A percentile compares a stretch with the other conserved stretches of the same genome.
Conservation (phyloP, 2,888 invertebrate species). For the Heliconius charithonia region DNA sequence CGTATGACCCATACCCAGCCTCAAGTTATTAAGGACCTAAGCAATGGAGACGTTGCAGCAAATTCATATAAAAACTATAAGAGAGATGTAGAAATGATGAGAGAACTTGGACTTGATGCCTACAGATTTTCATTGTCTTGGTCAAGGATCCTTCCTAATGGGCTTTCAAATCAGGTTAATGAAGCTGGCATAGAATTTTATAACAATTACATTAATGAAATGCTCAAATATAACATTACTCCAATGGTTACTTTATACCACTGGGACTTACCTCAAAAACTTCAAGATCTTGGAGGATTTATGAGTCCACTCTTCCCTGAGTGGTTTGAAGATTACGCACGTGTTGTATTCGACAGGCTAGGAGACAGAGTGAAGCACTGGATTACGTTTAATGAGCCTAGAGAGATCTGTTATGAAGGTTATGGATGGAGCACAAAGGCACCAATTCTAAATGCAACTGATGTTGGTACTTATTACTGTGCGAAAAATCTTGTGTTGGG, state of each 20-base stretch:
- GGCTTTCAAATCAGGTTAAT: constrained; percentile 78
- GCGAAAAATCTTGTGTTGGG: constrained; percentile 78
- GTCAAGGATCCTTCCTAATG: constrained; percentile 85
- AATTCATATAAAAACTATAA: constrained; percentile 85
- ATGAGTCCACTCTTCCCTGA: constrained; percentile 68
- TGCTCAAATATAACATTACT: constrained; percentile 83
- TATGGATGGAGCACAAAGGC: constrained; percentile 68
- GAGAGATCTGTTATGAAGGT: constrained; percentile 67
- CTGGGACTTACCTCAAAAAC: constrained; percentile 80
- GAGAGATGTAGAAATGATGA: constrained; percentile 79
- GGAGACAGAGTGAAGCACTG: constrained; percentile 81
- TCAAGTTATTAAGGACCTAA: constrained; percentile 55
- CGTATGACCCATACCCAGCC: constrained; percentile 61
- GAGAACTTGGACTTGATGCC: constrained; percentile 71
- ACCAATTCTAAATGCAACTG: constrained; percentile 67
- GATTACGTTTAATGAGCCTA: constrained; percentile 85
- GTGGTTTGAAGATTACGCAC: constrained; percentile 80
- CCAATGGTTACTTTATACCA: constrained; percentile 85
- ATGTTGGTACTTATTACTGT: constrained; percentile 79
- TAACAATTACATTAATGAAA: constrained; percentile 85
- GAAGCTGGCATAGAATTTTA: constrained; percentile 86
- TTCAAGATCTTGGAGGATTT: constrained; percentile 83
- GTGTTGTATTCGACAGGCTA: constrained; percentile 68
- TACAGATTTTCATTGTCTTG: constrained; percentile 85
- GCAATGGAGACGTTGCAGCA: constrained; percentile 83